phyloP scores from a whole-genome alignment of 2,888 invertebrate species.

The Lypha dubia region DNA sequence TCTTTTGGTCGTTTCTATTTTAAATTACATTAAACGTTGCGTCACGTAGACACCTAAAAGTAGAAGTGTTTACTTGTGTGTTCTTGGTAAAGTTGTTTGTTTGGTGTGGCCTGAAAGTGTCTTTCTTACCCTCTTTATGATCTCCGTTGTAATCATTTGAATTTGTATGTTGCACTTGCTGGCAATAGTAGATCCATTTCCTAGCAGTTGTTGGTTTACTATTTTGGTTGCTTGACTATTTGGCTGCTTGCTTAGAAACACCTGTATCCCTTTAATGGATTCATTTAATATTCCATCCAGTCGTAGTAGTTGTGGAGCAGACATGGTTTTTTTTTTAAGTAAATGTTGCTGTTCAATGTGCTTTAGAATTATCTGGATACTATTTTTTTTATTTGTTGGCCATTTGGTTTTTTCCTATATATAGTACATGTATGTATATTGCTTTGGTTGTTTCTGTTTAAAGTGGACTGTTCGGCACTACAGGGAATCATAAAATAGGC shows the following conservation, averaged over 20 bases:
- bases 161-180: slow-evolving; percentile 18
- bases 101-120: slow-evolving; percentile 46
- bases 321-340: slow-evolving; percentile 51
- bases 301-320: slow-evolving; percentile 15
- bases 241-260: slow-evolving; percentile 64
- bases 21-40: slow-evolving; percentile 72
- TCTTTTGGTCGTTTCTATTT: slow-evolving; percentile 62
- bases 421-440: slow-evolving; percentile 34
- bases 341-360: slow-evolving; percentile 47
- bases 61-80: slow-evolving; percentile 44
- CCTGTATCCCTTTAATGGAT: slow-evolving; percentile 68
- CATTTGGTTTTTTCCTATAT: slow-evolving; percentile 38
- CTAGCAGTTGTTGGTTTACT: slow-evolving; percentile 23
- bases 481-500: slow-evolving; percentile 66
- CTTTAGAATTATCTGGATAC: slow-evolving; percentile 48
- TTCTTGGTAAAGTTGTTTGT: slow-evolving; percentile 31
- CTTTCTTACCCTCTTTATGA: slow-evolving; percentile 10
- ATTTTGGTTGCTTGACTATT: slow-evolving; percentile 41
- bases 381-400: slow-evolving; percentile 40
- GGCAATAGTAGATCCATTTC: slow-evolving; percentile 34
- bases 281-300: slow-evolving; percentile 36
- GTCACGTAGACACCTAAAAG: slow-evolving; percentile 70
- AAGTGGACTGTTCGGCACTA: slow-evolving; percentile 53
- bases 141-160: slow-evolving; percentile 53
- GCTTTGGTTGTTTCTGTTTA: slow-evolving; percentile 15